Evolutionary conservation across 2,888 invertebrate species (phyloP).

Genomic region (Trachelus tabidus): DNA sequence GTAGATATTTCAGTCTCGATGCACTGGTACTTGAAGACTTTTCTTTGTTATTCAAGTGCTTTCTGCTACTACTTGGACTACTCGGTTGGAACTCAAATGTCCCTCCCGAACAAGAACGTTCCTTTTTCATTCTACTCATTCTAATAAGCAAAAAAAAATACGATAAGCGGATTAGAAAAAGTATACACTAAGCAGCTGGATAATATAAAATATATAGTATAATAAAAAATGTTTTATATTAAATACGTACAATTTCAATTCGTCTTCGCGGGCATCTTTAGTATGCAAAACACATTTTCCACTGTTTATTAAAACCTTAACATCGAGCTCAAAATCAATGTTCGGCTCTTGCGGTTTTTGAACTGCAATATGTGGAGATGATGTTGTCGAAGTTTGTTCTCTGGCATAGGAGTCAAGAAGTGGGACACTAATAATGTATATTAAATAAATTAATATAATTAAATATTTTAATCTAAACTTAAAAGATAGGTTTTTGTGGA

Average conservation of each 20-base stretch:
- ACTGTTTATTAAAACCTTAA: slow-evolving; percentile 95
- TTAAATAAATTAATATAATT: neutral
- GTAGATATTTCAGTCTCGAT: slow-evolving; percentile 62
- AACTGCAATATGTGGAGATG: slow-evolving; percentile 57
- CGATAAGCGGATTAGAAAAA: slow-evolving; percentile 44
- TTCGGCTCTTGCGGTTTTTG: slow-evolving; percentile 86
- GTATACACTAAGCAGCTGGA: slow-evolving; percentile 49
- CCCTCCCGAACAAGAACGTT: slow-evolving; percentile 76
- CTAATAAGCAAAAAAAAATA: slow-evolving; percentile 41
- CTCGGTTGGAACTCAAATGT: slow-evolving; percentile 70
- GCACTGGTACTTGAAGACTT: slow-evolving; percentile 60
- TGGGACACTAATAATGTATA: slow-evolving; percentile 46
- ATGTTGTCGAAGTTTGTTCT: slow-evolving; percentile 60
- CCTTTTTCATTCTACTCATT: slow-evolving; percentile 77
- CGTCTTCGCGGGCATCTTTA: slow-evolving; percentile 81
- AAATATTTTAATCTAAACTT: neutral
- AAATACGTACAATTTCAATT: slow-evolving; percentile 71
- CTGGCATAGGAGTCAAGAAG: slow-evolving; percentile 58
- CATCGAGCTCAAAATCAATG: slow-evolving; percentile 95
- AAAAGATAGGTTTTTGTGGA: neutral
- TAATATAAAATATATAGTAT: neutral
- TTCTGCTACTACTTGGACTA: slow-evolving; percentile 68
- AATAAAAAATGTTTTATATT: neutral
- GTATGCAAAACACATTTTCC: slow-evolving; percentile 97
- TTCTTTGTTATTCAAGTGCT: slow-evolving; percentile 61